Conservation (phyloP, 2,888 invertebrate genomes). For the Pemphredon lugubris region DNA sequence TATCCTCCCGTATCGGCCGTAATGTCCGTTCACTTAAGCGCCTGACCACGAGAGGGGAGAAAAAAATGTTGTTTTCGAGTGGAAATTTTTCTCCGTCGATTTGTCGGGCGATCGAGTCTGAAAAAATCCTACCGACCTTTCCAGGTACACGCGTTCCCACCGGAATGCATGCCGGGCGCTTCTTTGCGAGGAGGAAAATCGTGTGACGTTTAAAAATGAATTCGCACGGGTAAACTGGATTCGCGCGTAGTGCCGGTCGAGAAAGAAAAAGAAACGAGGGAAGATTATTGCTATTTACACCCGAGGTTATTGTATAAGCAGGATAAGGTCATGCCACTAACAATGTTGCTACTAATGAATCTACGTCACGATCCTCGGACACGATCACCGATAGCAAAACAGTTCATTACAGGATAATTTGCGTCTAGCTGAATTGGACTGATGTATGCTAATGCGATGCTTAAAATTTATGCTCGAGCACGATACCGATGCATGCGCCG, state of each 20-base stretch:
- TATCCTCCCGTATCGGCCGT: background rate
- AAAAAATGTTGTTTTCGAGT: constrained; percentile 12
- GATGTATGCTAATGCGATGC: background rate
- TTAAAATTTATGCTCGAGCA: background rate
- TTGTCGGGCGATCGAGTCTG: background rate
- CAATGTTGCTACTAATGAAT: background rate
- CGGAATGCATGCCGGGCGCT: no score
- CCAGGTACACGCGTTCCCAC: background rate
- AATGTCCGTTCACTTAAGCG: constrained; percentile 6
- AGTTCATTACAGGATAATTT: background rate
- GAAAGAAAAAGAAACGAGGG: background rate
- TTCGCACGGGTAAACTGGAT: background rate
- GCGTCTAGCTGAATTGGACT: background rate
- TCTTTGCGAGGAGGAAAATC: background rate
- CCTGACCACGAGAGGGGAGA: background rate
- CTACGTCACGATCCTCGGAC: background rate
- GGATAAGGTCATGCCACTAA: background rate
- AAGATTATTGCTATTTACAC: no score
- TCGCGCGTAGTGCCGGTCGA: background rate
- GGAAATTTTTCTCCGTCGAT: constrained; percentile 19
- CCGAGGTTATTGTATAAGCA: no score
- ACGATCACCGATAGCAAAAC: background rate
- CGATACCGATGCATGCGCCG: background rate
- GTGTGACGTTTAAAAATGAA: background rate
- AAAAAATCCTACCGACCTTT: background rate